Evolutionary conservation across 2,888 invertebrate genomes (phyloP).

Genomic region (Schizaphis graminum): DNA sequence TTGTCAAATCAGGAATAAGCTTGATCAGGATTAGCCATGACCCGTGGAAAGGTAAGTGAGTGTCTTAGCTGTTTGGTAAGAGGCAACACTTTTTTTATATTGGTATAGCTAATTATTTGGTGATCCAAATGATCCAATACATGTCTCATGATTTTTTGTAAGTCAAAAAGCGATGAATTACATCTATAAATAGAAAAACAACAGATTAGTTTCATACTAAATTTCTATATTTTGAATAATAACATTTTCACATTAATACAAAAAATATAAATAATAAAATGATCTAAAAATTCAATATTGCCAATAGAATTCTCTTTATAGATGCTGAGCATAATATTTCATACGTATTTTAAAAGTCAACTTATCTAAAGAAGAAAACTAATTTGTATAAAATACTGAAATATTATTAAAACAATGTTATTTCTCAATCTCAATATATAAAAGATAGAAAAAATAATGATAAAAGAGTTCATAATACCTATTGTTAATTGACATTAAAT

Average conservation of each 20-base stretch:
- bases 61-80: no score
- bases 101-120: background rate
- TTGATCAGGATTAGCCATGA: no score
- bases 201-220: background rate
- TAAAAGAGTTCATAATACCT: background rate
- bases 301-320: background rate
- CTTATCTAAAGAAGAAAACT: background rate
- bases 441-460: background rate
- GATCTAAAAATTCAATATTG: background rate
- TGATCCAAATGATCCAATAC: background rate
- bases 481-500: background rate
- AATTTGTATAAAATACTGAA: background rate
- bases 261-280: background rate
- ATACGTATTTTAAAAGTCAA: background rate
- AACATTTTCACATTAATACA: conserved; percentile 1
- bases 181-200: background rate
- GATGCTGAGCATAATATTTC: background rate
- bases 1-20: no score
- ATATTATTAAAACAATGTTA: background rate
- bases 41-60: no score
- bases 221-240: conserved; percentile 23
- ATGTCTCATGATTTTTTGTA: background rate
- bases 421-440: background rate
- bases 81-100: no score
- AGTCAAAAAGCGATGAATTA: background rate